Percentiles rank a stretch among this genome's conserved stretches.
phyloP scores from a whole-genome alignment of 2,797 vertebrate genomes.

The Australoheros facetus region DNA sequence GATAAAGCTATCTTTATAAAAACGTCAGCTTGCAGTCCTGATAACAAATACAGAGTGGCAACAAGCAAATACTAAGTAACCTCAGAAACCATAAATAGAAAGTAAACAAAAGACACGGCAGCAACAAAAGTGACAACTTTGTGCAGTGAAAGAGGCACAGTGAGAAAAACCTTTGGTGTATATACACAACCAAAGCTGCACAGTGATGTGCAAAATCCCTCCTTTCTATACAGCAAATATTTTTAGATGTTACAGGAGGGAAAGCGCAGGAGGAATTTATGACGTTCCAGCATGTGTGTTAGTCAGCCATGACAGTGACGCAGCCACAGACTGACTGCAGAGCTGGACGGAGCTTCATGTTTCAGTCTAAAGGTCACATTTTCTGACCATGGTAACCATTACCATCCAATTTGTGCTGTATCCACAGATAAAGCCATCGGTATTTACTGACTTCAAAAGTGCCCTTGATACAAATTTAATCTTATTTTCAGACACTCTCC shows the following conservation, averaged over 20 bases:
- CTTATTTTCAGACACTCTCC: neutral
- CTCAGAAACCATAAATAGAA: neutral
- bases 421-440: too few relatives aligned
- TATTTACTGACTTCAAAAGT: neutral
- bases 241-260: neutral
- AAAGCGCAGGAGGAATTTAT: neutral
- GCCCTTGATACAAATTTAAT: fast-evolving
- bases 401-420: neutral
- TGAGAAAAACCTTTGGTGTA: neutral
- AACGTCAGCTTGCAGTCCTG: neutral
- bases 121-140: neutral
- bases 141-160: neutral
- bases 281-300: neutral
- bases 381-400: neutral
- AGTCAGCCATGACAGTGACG: too few relatives aligned
- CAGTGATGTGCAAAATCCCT: neutral
- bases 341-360: too few relatives aligned
- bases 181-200: neutral
- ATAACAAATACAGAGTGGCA: neutral
- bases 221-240: neutral
- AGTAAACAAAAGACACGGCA: neutral
- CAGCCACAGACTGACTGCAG: too few relatives aligned
- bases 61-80: neutral
- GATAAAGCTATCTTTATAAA: neutral
- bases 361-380: too few relatives aligned